phyloP scores from a whole-genome alignment of 2,888 invertebrate species.

The Mantis religiosa region DNA sequence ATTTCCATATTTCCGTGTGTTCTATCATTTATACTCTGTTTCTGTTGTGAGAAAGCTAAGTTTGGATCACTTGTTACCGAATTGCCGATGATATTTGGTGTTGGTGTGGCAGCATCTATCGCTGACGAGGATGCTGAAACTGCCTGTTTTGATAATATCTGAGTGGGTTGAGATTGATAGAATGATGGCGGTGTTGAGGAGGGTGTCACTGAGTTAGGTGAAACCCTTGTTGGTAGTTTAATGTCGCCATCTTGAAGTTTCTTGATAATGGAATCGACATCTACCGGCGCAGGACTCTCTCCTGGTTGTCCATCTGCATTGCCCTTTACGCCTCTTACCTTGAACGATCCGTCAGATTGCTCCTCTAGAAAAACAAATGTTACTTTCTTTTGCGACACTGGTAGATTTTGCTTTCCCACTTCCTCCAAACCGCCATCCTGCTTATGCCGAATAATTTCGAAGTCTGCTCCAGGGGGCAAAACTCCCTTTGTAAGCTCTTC shows the following conservation, averaged over 20 bases:
- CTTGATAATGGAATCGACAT: slow-evolving; percentile 75
- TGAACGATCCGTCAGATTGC: slow-evolving; percentile 78
- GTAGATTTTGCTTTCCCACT: slow-evolving; percentile 57
- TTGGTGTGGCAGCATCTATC: not conserved
- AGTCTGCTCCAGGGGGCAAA: slow-evolving; percentile 73
- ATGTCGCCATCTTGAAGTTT: slow-evolving; percentile 78
- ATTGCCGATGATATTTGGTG: not conserved
- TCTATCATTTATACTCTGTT: not conserved
- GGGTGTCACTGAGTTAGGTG: not conserved
- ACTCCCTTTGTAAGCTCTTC: slow-evolving; percentile 77
- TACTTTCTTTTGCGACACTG: slow-evolving; percentile 64
- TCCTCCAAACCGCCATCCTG: slow-evolving; percentile 70
- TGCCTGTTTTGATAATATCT: not conserved
- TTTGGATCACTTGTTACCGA: not conserved
- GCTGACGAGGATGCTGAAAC: not conserved
- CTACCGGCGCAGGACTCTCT: slow-evolving; percentile 53
- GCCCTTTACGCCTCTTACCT: slow-evolving; percentile 81
- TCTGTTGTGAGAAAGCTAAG: not conserved
- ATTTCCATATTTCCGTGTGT: slow-evolving; percentile 1
- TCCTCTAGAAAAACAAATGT: slow-evolving; percentile 84
- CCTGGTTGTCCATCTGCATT: slow-evolving; percentile 51
- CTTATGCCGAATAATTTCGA: slow-evolving; percentile 73
- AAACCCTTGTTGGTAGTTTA: slow-evolving; percentile 55
- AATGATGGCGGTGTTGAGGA: not conserved
- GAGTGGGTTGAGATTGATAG: not conserved